A percentile compares a stretch with the other conserved stretches of the same genome.
phyloP scores from a whole-genome alignment of 2,113 vertebrate genomes.

The Eulemur rufifrons region DNA sequence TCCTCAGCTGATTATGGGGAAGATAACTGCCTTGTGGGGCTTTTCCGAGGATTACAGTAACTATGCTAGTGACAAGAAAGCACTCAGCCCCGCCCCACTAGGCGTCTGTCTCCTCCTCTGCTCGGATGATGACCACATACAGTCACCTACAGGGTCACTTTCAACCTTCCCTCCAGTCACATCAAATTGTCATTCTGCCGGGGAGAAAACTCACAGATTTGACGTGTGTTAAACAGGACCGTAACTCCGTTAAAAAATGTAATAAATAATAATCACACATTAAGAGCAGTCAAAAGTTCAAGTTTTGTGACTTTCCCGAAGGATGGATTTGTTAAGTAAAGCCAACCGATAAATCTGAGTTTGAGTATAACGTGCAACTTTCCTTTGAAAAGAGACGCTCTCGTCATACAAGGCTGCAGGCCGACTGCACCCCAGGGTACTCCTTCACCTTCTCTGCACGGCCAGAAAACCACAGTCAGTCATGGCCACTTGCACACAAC shows the following conservation, averaged over 20 bases:
- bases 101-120: too few species aligned
- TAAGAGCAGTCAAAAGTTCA: neutral
- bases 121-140: neutral
- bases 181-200: neutral
- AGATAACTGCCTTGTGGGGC: neutral
- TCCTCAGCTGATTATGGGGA: neutral
- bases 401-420: neutral
- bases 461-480: neutral
- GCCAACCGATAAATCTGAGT: neutral
- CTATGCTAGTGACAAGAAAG: neutral
- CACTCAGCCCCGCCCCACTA: neutral
- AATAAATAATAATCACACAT: neutral
- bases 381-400: neutral
- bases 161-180: neutral
- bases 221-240: neutral
- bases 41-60: neutral
- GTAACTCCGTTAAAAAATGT: neutral
- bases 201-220: neutral
- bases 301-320: neutral
- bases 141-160: neutral
- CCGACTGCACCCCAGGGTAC: neutral
- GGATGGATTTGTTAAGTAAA: neutral
- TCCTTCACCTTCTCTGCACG: neutral
- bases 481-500: neutral
- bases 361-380: neutral